These are phyloP conservation scores for Oligia strigilis DNA, from an alignment of 2,888 invertebrate species.

Conservation along the genomic window DNA sequence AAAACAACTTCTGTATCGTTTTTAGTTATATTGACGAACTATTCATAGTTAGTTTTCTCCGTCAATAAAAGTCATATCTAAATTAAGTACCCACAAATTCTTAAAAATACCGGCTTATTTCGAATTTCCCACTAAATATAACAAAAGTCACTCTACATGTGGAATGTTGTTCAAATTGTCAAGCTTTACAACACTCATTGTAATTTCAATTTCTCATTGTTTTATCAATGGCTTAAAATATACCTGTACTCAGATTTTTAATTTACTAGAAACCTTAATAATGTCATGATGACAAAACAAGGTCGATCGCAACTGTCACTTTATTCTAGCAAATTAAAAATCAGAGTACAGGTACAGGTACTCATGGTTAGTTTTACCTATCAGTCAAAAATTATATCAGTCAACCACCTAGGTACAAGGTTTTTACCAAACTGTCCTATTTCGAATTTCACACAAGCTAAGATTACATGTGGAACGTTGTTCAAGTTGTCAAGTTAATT, in stretches of 20 bases:
- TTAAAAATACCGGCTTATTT: neutral
- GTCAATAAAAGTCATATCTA: no score
- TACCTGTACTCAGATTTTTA: no score
- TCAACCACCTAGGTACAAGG: neutral
- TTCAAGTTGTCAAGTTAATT: constrained; percentile 35
- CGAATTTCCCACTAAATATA: neutral
- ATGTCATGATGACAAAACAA: no score
- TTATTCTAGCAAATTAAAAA: no score
- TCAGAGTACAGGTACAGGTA: no score
- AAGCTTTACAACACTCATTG: neutral
- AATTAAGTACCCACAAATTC: neutral
- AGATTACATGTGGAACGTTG: neutral
- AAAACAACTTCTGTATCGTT: neutral
- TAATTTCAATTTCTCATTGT: neutral
- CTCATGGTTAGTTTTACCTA: neutral
- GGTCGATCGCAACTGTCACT: no score
- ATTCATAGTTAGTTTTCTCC: neutral
- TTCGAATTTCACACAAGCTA: neutral
- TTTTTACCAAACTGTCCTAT: neutral
- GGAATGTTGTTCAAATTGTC: constrained; percentile 21
- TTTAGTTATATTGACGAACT: neutral
- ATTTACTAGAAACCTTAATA: no score
- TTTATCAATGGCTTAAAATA: neutral
- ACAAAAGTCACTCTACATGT: neutral
- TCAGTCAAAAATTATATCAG: neutral